Percentiles rank a stretch among this genome's conserved stretches.
Evolutionary conservation across 2,113 vertebrate genomes (phyloP).

Genomic region (Percopsis transmontana): DNA sequence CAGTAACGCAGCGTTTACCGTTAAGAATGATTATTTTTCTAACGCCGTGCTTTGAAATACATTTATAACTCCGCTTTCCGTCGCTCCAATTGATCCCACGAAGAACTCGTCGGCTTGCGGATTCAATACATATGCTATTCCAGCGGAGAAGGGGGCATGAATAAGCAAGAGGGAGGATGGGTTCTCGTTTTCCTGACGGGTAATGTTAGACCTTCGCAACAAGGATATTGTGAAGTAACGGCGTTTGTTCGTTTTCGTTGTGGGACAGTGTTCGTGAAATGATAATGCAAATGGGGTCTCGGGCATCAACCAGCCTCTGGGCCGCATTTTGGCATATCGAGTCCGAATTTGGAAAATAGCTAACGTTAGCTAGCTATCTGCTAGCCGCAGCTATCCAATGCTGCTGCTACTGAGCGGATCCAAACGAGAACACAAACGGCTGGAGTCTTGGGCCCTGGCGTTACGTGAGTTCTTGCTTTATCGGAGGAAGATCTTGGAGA

Average conservation of each 20-base stretch:
- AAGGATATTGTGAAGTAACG: slow-evolving; percentile 10
- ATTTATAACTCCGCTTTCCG: not conserved
- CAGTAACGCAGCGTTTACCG: slow-evolving; percentile 39
- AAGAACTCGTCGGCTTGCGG: slow-evolving; percentile 51
- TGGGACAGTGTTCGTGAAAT: slow-evolving; percentile 36
- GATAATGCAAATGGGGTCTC: slow-evolving; percentile 44
- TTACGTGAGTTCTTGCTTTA: slow-evolving; percentile 39
- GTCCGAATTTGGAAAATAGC: slow-evolving; percentile 59
- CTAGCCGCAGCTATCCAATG: slow-evolving; percentile 72
- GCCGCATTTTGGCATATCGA: slow-evolving; percentile 68
- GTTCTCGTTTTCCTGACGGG: slow-evolving; percentile 67
- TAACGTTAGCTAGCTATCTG: slow-evolving; percentile 63
- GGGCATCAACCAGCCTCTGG: slow-evolving; percentile 65
- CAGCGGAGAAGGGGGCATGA: slow-evolving; percentile 56
- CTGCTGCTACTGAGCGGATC: slow-evolving; percentile 60
- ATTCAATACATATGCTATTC: slow-evolving; percentile 70
- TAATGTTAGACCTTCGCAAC: slow-evolving; percentile 38
- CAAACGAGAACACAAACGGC: slow-evolving; percentile 43
- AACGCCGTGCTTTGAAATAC: not conserved
- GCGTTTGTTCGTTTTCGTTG: not conserved
- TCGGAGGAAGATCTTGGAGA: slow-evolving; percentile 20
- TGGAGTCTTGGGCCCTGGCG: slow-evolving; percentile 45
- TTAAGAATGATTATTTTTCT: not conserved
- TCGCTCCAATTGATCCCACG: not conserved
- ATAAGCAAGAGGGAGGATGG: slow-evolving; percentile 64